phyloP scores from a whole-genome alignment of 2,797 vertebrate genomes.

The Chaenodraco wilsoni region DNA sequence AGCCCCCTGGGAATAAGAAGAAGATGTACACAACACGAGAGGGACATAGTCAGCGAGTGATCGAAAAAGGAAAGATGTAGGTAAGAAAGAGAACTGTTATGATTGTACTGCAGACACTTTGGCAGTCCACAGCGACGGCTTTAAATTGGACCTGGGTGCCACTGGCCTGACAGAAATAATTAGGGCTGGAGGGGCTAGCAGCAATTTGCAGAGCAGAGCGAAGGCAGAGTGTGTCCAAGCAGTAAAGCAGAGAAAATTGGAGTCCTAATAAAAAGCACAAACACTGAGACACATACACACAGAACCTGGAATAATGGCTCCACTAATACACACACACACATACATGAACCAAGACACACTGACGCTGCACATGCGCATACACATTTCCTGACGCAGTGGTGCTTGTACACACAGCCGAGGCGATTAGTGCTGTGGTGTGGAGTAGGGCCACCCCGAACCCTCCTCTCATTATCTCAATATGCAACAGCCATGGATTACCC shows the following conservation, averaged over 20 bases:
- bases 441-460: conserved; percentile 66
- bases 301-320: conserved; percentile 56
- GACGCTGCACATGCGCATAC: conserved; percentile 36
- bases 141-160: conserved; percentile 79
- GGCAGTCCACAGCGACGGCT: conserved; percentile 71
- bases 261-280: conserved; percentile 71
- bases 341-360: conserved; percentile 5
- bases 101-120: conserved; percentile 74
- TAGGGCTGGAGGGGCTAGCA: conserved; percentile 77
- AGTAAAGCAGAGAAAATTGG: conserved; percentile 74
- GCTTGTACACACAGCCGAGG: conserved; percentile 47
- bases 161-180: conserved; percentile 81
- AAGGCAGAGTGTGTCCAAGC: conserved; percentile 66
- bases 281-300: conserved; percentile 60
- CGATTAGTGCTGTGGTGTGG: conserved; percentile 68
- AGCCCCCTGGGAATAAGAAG: conserved; percentile 51
- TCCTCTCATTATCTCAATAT: conserved; percentile 77
- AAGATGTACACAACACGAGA: conserved; percentile 56
- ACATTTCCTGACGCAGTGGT: conserved; percentile 43
- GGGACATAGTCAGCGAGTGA: conserved; percentile 34
- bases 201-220: conserved; percentile 74
- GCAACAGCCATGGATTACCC: conserved; percentile 72
- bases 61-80: conserved; percentile 49
- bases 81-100: conserved; percentile 69
- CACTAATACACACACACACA: conserved; percentile 58